These are phyloP conservation scores for Philaethria dido DNA, from an alignment of 2,888 invertebrate species.

Conservation along the genomic window DNA sequence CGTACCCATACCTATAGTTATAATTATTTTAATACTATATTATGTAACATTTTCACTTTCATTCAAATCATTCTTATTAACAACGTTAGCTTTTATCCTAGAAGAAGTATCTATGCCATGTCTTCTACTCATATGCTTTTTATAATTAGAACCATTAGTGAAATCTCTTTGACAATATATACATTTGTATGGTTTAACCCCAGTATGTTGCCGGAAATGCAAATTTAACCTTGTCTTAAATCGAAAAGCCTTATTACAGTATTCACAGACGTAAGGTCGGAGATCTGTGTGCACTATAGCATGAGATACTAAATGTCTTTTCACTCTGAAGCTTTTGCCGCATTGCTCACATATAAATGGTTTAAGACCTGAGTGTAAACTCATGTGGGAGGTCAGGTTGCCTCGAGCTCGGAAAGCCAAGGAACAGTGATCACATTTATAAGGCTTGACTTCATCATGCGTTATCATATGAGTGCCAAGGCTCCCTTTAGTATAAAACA, in stretches of 20 bases:
- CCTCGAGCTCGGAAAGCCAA: conserved; percentile 73
- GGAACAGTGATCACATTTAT: conserved; percentile 73
- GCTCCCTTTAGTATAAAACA: conserved; percentile 78
- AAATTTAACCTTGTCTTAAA: conserved; percentile 75
- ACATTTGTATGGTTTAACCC: conserved; percentile 75
- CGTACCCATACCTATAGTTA: neutral
- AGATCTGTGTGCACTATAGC: conserved; percentile 77
- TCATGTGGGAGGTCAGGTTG: conserved; percentile 71
- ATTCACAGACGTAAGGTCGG: conserved; percentile 72
- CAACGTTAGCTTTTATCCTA: conserved; percentile 56
- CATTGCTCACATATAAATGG: conserved; percentile 79
- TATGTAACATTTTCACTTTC: neutral
- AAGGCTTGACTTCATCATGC: conserved; percentile 71
- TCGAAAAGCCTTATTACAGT: conserved; percentile 73
- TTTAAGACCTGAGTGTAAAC: conserved; percentile 69
- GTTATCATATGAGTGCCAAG: conserved; percentile 71
- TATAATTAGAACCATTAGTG: conserved; percentile 77
- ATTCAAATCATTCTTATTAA: conserved; percentile 43
- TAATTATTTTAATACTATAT: neutral
- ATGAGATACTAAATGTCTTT: conserved; percentile 76
- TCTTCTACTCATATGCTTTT: conserved; percentile 77
- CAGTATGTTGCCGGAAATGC: conserved; percentile 76
- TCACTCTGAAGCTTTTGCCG: conserved; percentile 73
- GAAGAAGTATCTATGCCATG: conserved; percentile 76
- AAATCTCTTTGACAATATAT: conserved; percentile 72